Evolutionary conservation across 2,888 invertebrate species (phyloP).

Genomic region (Cataglyphis cursor): DNA sequence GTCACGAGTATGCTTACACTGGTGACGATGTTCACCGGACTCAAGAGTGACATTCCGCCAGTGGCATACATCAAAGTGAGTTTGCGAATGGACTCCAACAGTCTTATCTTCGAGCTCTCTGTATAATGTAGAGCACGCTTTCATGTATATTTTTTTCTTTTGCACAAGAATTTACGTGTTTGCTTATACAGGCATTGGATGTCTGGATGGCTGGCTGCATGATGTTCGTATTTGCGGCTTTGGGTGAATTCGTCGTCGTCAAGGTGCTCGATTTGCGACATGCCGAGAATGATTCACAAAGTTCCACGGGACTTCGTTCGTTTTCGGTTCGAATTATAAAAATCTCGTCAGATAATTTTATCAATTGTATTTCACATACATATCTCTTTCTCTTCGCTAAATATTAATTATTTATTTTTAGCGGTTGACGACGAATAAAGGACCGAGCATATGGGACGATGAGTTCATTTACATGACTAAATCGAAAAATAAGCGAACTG

Average conservation of each 20-base stretch:
- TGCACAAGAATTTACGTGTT: slow-evolving; percentile 16
- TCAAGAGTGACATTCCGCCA: slow-evolving; percentile 94
- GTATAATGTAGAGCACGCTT: neutral
- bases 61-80: slow-evolving; percentile 95
- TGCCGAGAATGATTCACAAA: slow-evolving; percentile 80
- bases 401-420: slow-evolving; percentile 78
- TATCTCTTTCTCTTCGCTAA: neutral
- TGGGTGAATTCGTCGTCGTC: slow-evolving; percentile 94
- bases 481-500: slow-evolving; percentile 76
- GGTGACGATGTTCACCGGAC: slow-evolving; percentile 95
- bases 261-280: slow-evolving; percentile 93
- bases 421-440: slow-evolving; percentile 90
- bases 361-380: neutral
- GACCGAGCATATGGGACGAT: slow-evolving; percentile 87
- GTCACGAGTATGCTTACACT: slow-evolving; percentile 95
- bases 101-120: neutral
- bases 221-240: slow-evolving; percentile 94
- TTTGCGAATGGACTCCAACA: slow-evolving; percentile 10
- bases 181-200: slow-evolving; percentile 90
- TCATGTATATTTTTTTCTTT: neutral
- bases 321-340: slow-evolving; percentile 72
- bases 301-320: slow-evolving; percentile 73
- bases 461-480: slow-evolving; percentile 76
- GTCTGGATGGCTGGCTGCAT: slow-evolving; percentile 96
- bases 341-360: neutral